Base-by-base conservation (phyloP, 1,140 invertebrate species). In the Macrocentrus cingulum region DNA sequence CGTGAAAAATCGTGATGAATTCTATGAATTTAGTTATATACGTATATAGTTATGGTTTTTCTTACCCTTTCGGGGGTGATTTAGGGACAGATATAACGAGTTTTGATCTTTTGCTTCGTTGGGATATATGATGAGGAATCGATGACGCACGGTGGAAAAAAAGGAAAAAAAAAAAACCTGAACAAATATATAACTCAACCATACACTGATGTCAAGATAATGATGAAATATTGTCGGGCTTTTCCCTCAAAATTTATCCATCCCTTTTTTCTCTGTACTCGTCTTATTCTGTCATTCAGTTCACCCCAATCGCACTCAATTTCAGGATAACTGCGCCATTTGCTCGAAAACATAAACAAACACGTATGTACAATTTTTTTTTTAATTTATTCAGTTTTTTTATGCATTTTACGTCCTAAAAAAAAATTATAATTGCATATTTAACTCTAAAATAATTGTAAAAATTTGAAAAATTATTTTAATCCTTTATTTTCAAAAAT, bases 181-280 rank as follows among this genome's bases (percentile, higher is more conserved):
- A 49, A 37, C 50, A 13, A 19, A 9, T 7, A 18, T 48, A 56
- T 54, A 65, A 59, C 45, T 55, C 60, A 74, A 75, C 66, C 66
- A 54, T n/a, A n/a, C n/a, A n/a, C n/a, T 69, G 46, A 69, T 70
- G 73, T 79, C 75, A 70, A 65, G 56, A 67, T 82, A 81, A 82
- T 80, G 80, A 81, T 81, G 80, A 82, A 81, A 82, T 81, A 81
- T 81, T 75, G 69, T 68, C 60, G 44, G 65, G 55, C 65, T 65
- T 74, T 68, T 65, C 68, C 66, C 53, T 64, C 66, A 70, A 56
- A 51, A 2, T 46, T 23, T 49, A 11, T 51, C 1, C 15, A 8
- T 51, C 20, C 49, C 22, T 8, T 36, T 16, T 37, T n/a, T 15
- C 32, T 37, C 18, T 11, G 16, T 16, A 20, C 18, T 29, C 22